Percentiles rank a stretch among this genome's conserved stretches.
phyloP scores from a whole-genome alignment of 2,888 invertebrate species.

The Ferdinandea cuprea region DNA sequence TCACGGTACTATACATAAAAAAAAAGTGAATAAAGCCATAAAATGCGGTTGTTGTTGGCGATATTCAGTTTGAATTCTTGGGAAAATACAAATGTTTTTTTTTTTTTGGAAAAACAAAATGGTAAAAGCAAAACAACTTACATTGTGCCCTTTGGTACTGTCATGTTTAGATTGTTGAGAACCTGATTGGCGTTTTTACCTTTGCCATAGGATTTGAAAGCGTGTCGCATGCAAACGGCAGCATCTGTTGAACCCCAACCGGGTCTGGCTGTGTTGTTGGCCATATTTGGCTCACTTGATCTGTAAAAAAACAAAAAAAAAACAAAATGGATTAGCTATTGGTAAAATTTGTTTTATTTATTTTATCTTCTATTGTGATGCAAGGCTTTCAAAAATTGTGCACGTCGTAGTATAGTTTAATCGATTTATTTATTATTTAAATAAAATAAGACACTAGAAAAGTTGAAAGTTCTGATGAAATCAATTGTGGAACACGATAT shows the following conservation, averaged over 20 bases:
- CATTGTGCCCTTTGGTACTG: slow-evolving; percentile 97
- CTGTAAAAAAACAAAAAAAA: slow-evolving; percentile 77
- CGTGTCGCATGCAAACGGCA: slow-evolving; percentile 93
- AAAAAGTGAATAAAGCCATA: background rate
- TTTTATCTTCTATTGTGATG: no score
- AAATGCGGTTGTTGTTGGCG: slow-evolving; percentile 31
- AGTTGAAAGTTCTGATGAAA: no score
- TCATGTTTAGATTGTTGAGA: slow-evolving; percentile 94
- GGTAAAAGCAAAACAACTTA: slow-evolving; percentile 85
- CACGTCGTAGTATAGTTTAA: no score
- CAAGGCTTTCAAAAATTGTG: no score
- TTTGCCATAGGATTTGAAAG: slow-evolving; percentile 94
- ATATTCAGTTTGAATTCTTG: slow-evolving; percentile 1
- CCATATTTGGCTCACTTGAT: slow-evolving; percentile 81
- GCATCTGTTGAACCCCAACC: slow-evolving; percentile 84
- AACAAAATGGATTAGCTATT: background rate
- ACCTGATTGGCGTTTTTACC: slow-evolving; percentile 94
- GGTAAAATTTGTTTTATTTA: background rate
- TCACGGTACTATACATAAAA: slow-evolving; percentile 9
- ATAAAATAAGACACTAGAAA: no score
- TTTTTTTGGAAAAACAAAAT: background rate
- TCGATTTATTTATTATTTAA: no score
- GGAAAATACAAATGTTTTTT: slow-evolving; percentile 14
- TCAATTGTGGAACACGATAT: no score
- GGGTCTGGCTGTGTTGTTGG: slow-evolving; percentile 78